Evolutionary conservation across 2,113 vertebrate species (phyloP), one percentile per base, ranked within the genome.

Genomic region (Rhodinocichla rosea): DNA sequence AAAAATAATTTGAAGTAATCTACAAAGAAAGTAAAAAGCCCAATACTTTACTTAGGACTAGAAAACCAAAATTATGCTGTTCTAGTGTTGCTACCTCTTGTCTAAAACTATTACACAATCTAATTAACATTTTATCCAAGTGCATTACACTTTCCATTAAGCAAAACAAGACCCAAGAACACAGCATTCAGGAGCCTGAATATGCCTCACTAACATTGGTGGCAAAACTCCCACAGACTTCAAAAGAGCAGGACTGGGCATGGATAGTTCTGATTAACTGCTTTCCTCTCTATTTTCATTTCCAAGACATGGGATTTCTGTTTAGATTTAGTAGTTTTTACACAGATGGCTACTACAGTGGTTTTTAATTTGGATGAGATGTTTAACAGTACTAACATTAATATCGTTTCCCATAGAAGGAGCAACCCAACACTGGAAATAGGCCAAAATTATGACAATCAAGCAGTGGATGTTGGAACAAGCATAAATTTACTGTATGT

Each of bases 121-220:
- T 80, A 90, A 90, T 79, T 73, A 77, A 33, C 13, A 10, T 88
- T 90, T 94, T 94, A 69, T 83, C 55, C 83, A 77, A 88, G 30
- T n/a, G 50, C 27, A 90, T 83, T 95, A 65, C 80, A 92, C 37
- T 76, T 87, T 71, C 73, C 57, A 90, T 75, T 89, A 94, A 79
- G 64, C 57, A 95, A 92, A 71, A 86, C 14, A 70, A 57, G 35
- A 95, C 17, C 63, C 42, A 57, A 80, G 62, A 94, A 71, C 44
- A 88, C 44, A 83, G 75, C 77, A 88, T 67, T 75, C 55, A 83
- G 73, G 7, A 90, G 67, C 62, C 79, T 90, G 69, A 96, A 59
- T 92, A 20, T 87, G 82, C 35, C 50, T 83, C 32, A 83, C 73
- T 67, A 65, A 78, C 74, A 86, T 4, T 68, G n/a, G 49, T 55